Evolutionary conservation across 2,113 vertebrate species (phyloP), one percentile per base, ranked within the genome.

Genomic region (Synodontis membranacea): DNA sequence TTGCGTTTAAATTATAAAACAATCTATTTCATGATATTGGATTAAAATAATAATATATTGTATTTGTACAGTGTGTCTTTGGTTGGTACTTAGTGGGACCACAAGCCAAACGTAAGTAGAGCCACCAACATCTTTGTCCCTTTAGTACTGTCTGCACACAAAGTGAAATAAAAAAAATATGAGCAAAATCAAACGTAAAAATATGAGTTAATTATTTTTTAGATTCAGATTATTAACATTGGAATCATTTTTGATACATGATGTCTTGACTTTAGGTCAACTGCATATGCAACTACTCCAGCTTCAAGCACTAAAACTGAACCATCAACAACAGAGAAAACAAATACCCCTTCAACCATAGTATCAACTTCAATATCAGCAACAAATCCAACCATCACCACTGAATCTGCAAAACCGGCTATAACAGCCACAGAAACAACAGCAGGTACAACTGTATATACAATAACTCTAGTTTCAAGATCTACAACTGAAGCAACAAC

Each of bases 51-150:
- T 58, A 48, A 39, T 68, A 37, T 62, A 56, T 3, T 80, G 21
- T 81, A 28, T 68, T 68, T 68, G 9, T 37, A 83, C 82, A 83
- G 82, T 83, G 44, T 83, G 17, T 50, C 82, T 83, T 21, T 83
- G 62, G 46, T 15, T 66, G 62, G 15, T 83, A 52, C 14, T 70
- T 70, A 70, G 6, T 0, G 19, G 62, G 46, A 70, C 17, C 28
- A 23, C 15, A 31, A 48, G 58, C n/a, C 28, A 66, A 31, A 62
- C 5, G 80, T 81, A 81, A 81, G 80, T 81, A 81, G 6, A 23
- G 37, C 21, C 5, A 42, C 25, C 11, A 76, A 31, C 17, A 31
- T 28, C 23, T 5, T 28, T 74, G 4, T 44, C 3, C 5, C 42
- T 28, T 75, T 0, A 46, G 42, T 28, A n/a, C 14, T 46, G 5